Conservation (phyloP, 1,140 invertebrate genomes). For the Ceratoteleas bidentatus region DNA sequence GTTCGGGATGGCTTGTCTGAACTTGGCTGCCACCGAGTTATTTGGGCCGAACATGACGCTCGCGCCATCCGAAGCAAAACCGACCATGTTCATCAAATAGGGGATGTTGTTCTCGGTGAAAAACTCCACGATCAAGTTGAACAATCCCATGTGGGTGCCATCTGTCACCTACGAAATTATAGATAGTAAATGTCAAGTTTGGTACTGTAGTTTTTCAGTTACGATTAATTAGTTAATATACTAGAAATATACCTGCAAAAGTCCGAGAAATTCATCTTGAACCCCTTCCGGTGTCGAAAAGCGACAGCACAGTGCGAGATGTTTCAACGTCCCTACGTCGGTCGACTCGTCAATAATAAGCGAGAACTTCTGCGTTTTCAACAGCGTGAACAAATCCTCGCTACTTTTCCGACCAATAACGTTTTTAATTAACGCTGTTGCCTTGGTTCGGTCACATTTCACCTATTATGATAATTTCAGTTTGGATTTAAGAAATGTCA, state of each 20-base stretch:
- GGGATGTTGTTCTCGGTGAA: conserved; percentile 70
- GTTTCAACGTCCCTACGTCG: conserved; percentile 69
- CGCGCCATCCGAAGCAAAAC: conserved; percentile 74
- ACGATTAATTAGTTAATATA: no score
- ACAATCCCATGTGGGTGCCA: conserved; percentile 48
- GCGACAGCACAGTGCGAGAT: conserved; percentile 70
- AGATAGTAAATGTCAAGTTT: not conserved
- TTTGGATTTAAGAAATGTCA: no score
- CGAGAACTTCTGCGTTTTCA: conserved; percentile 68
- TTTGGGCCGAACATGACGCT: conserved; percentile 58
- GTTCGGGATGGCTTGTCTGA: conserved; percentile 65
- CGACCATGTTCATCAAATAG: conserved; percentile 74
- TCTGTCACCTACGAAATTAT: conserved; percentile 36
- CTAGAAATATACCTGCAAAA: conserved; percentile 40
- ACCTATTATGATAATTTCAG: not conserved
- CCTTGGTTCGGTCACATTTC: not conserved
- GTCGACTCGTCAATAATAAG: conserved; percentile 76
- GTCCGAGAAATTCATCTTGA: conserved; percentile 67
- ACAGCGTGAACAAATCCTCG: not conserved
- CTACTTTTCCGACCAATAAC: not conserved
- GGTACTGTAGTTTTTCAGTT: not conserved
- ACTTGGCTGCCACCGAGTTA: conserved; percentile 56
- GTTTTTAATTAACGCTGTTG: not conserved
- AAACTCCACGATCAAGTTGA: conserved; percentile 59
- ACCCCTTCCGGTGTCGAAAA: conserved; percentile 27